Evolutionary conservation across 2,888 invertebrate species (phyloP).

Genomic region (Pherbina coryleti): DNA sequence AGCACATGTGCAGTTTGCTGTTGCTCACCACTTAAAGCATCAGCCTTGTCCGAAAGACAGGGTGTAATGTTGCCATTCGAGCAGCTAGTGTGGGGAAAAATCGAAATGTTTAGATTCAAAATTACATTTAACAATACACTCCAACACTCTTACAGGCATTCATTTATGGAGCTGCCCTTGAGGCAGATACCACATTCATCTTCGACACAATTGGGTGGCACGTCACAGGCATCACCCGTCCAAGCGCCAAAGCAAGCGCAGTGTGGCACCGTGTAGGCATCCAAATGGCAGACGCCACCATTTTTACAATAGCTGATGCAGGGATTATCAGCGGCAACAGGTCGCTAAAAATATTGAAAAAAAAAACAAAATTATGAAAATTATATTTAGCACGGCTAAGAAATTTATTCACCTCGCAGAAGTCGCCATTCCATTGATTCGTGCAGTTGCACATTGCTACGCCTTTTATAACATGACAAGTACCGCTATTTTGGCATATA

Average conservation of each 20-base stretch:
- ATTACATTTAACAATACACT: not conserved
- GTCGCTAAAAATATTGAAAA: constrained; percentile 58
- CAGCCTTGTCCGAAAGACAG: constrained; percentile 66
- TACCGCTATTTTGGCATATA: constrained; percentile 73
- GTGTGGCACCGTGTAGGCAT: constrained; percentile 70
- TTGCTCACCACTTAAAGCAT: constrained; percentile 61
- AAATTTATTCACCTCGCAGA: constrained; percentile 70
- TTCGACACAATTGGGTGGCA: constrained; percentile 66
- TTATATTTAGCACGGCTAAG: not conserved
- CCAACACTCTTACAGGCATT: constrained; percentile 61
- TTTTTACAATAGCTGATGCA: constrained; percentile 74
- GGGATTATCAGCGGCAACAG: constrained; percentile 75
- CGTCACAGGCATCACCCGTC: constrained; percentile 73
- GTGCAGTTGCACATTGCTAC: constrained; percentile 73
- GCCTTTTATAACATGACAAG: constrained; percentile 70
- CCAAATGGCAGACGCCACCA: constrained; percentile 74
- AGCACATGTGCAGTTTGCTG: constrained; percentile 57
- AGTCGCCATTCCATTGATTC: constrained; percentile 72
- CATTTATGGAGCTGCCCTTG: constrained; percentile 67
- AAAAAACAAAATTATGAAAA: not conserved
- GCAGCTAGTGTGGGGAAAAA: constrained; percentile 55
- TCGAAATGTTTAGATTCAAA: not conserved
- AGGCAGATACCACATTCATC: constrained; percentile 66
- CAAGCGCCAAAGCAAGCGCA: constrained; percentile 74
- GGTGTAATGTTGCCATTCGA: constrained; percentile 60